These are phyloP conservation scores for Clunio marinus DNA, from an alignment of 2,888 invertebrate genomes.

Conservation along the genomic window DNA sequence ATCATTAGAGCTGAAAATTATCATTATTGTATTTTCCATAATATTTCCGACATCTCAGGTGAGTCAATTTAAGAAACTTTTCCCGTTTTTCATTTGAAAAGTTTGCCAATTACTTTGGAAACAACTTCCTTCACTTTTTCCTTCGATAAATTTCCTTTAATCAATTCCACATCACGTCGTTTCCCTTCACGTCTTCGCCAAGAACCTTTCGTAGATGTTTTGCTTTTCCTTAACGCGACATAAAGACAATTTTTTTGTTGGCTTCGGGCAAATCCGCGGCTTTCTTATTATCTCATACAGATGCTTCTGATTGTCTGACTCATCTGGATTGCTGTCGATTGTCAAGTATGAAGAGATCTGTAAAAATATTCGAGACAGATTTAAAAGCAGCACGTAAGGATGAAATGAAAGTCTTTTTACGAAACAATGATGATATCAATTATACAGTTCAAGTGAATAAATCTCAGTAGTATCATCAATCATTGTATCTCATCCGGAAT, in stretches of 20 bases:
- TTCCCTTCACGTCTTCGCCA: no score
- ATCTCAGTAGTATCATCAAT: slow-evolving; percentile 37
- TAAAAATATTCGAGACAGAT: neutral
- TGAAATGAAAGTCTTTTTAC: neutral
- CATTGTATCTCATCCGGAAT: slow-evolving; percentile 15
- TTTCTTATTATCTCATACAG: slow-evolving; percentile 27
- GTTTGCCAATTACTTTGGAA: no score
- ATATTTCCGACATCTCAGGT: neutral
- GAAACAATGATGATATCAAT: slow-evolving; percentile 38
- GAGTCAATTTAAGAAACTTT: no score
- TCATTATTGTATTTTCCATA: neutral
- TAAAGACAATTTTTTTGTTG: no score
- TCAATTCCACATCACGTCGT: no score
- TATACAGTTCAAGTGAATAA: slow-evolving; percentile 39
- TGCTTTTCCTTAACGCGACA: no score
- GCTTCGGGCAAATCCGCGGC: slow-evolving; percentile 18
- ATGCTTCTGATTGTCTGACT: neutral
- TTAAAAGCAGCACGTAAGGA: neutral
- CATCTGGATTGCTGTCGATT: no score
- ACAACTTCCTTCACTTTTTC: no score
- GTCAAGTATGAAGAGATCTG: neutral
- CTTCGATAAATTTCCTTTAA: no score
- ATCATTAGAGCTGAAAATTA: neutral
- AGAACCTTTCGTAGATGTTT: no score
- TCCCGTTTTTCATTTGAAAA: no score